Evolutionary conservation across 1,140 invertebrate genomes (phyloP), one percentile per base, ranked within the genome.

Genomic region (Varroa destructor): DNA sequence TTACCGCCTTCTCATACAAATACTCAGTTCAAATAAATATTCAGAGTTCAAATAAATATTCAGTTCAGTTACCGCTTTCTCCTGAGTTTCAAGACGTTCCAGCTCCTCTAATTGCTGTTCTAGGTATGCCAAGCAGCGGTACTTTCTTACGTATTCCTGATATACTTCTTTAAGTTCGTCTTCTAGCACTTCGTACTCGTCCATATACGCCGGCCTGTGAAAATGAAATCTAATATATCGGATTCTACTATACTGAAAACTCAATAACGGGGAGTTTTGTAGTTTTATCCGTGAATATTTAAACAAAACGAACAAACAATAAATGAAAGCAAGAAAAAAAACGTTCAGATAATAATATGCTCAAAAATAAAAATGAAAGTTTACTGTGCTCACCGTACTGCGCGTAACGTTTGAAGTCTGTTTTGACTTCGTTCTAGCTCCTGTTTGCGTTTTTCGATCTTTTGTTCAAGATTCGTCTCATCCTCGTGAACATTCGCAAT

Each of bases 401-500:
- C 93, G 79, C 92, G 90, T 75, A 99, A 82, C 0, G 94, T 91
- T 43, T 79, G 78, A 55, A 98, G 80, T 71, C 96, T 81, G 79
- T 97, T 97, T 77, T 93, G 88, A 77, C 92, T 93, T 73, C 95
- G 82, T 74, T 96, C 91, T 67, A 97, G 82, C 79, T 98, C 96
- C 3, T 86, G 85, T 75, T 86, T 85, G 75, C 91, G 87, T 61
- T 94, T 88, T 78, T 97, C 92, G 73, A 98, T 90, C 82, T 97
- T 95, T 1, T 85, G 84, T 75, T 94, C 91, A 0, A 98, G 80
- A 75, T 87, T 91, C 72, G 87, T 84, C 83, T 95, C 88, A 77
- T 88, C 89, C 46, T 87, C 86, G 61, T 88, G 86, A 12, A 94
- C 87, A 80, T 88, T 92, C 75, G 89, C 87, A 71, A 93, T 88